Percentiles rank a stretch among this genome's conserved stretches.
phyloP scores from a whole-genome alignment of 2,888 invertebrate species.

The Tillus elongatus region DNA sequence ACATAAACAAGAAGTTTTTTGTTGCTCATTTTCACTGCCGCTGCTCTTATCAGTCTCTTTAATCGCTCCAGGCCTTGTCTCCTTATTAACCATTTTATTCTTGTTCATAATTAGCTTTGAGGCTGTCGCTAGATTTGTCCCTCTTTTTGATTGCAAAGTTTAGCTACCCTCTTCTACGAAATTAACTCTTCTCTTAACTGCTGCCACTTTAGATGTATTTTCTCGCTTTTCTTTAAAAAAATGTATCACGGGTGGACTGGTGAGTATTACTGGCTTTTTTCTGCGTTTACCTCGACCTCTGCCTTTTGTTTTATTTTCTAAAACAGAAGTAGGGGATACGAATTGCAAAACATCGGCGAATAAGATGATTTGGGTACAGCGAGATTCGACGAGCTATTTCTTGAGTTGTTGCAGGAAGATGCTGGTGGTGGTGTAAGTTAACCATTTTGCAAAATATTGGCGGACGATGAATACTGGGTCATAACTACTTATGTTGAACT shows the following conservation, averaged over 20 bases:
- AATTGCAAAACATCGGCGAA: not conserved
- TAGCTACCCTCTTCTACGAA: not conserved
- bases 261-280: conserved; percentile 1
- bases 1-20: not conserved
- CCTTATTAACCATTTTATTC: not conserved
- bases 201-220: no score
- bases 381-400: not conserved
- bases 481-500: no score
- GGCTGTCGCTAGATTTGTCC: not conserved
- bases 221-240: not conserved
- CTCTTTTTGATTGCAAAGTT: not conserved
- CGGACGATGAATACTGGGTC: no score
- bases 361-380: not conserved
- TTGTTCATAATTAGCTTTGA: not conserved
- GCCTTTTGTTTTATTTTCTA: not conserved
- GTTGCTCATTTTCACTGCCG: not conserved
- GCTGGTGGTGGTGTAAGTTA: not conserved
- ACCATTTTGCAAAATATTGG: not conserved
- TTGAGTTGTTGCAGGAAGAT: not conserved
- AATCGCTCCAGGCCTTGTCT: not conserved
- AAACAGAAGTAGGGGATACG: not conserved
- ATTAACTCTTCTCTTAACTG: no score
- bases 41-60: conserved; percentile 1
- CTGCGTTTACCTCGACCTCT: not conserved
- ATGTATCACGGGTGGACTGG: not conserved